phyloP scores from a whole-genome alignment of 2,797 vertebrate species.

The Microctenopoma stevenorrisi region DNA sequence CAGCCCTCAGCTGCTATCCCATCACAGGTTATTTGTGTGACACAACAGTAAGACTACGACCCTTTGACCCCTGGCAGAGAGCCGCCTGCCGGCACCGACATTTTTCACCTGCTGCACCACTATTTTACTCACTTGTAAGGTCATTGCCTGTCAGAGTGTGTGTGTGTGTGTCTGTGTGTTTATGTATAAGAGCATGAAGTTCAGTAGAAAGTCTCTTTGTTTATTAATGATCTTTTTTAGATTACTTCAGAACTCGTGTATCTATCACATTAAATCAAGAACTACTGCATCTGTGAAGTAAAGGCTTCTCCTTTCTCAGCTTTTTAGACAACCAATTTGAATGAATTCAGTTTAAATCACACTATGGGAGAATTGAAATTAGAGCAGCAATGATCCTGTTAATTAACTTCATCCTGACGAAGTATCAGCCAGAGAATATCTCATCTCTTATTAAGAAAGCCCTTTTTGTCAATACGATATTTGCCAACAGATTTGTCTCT shows the following conservation, averaged over 20 bases:
- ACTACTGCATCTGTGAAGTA: not conserved
- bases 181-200: not conserved
- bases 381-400: constrained; percentile 60
- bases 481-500: constrained; percentile 21
- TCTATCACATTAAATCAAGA: not conserved
- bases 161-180: constrained; percentile 2
- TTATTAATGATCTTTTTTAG: too few species aligned
- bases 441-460: constrained; percentile 53
- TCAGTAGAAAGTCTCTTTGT: not conserved
- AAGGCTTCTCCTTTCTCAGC: not conserved
- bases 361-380: constrained; percentile 55
- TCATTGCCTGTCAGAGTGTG: constrained; percentile 18
- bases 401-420: constrained; percentile 70
- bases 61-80: constrained; percentile 51
- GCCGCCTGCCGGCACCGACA: constrained; percentile 32
- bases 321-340: constrained; percentile 22
- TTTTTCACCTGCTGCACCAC: constrained; percentile 48
- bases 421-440: constrained; percentile 76
- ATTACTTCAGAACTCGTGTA: not conserved
- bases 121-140: constrained; percentile 32
- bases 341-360: constrained; percentile 29
- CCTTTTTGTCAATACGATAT: constrained; percentile 22
- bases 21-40: constrained; percentile 54
- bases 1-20: constrained; percentile 55
- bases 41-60: constrained; percentile 41